A percentile compares a stretch with the other conserved stretches of the same genome.
phyloP scores from a whole-genome alignment of 2,888 invertebrate genomes.

The Mesopsocus fuscifrons region DNA sequence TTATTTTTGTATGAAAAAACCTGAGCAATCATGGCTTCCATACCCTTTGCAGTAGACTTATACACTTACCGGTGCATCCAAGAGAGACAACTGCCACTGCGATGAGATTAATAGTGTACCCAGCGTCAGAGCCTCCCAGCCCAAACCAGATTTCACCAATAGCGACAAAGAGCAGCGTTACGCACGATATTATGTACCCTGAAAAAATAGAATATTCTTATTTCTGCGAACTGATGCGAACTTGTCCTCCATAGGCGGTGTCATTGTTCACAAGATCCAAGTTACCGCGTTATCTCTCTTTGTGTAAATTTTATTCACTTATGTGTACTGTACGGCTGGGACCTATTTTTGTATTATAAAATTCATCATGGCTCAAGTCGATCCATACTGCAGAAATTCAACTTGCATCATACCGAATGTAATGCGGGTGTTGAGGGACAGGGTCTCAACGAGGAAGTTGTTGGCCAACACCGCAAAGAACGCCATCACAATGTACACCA shows the following conservation, averaged over 20 bases:
- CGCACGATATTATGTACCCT: conserved; percentile 66
- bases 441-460: conserved; percentile 64
- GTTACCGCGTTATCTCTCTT: too few species aligned
- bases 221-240: too few species aligned
- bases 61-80: conserved; percentile 51
- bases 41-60: not conserved
- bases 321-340: too few species aligned
- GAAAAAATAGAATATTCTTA: conserved; percentile 15
- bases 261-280: too few species aligned
- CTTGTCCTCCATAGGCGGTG: too few species aligned
- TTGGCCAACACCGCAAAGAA: conserved; percentile 72
- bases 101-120: conserved; percentile 64
- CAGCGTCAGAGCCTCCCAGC: conserved; percentile 53
- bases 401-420: conserved; percentile 71
- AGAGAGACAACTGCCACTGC: conserved; percentile 73
- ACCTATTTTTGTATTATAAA: too few species aligned
- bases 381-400: too few species aligned
- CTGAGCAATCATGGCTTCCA: not conserved
- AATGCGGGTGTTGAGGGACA: conserved; percentile 65
- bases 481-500: conserved; percentile 79
- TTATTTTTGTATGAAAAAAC: not conserved
- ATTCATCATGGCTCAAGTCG: too few species aligned
- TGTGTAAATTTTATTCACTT: too few species aligned
- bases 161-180: conserved; percentile 65
- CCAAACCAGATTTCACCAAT: conserved; percentile 77